Percentiles rank a stretch among this genome's conserved stretches.
These are phyloP conservation scores for Microcebus lehilahytsara DNA, from an alignment of 2,113 vertebrate species.

Conservation along the genomic window DNA sequence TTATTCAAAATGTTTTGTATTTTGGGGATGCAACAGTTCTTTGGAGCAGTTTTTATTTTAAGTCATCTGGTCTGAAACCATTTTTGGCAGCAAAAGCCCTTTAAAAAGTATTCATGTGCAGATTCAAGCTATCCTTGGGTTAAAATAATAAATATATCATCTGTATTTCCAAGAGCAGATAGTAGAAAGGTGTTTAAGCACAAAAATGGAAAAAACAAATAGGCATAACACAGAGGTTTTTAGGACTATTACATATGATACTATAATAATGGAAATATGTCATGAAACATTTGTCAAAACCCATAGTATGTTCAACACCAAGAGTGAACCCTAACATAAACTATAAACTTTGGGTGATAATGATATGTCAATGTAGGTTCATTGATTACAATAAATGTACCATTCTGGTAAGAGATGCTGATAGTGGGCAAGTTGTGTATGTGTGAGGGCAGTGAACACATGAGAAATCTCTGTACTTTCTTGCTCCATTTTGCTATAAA, in stretches of 20 bases:
- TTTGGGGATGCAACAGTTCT: neutral
- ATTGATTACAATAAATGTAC: neutral
- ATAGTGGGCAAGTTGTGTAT: too few relatives aligned
- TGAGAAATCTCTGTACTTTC: neutral
- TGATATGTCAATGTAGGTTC: neutral
- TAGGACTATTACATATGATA: neutral
- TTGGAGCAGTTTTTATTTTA: conserved; percentile 24
- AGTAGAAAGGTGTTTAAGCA: conserved; percentile 7
- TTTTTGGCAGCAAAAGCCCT: conserved; percentile 11
- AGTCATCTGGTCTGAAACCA: conserved; percentile 7
- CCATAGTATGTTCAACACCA: neutral
- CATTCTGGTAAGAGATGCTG: neutral
- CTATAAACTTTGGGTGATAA: neutral
- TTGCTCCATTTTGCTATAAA: neutral
- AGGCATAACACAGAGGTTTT: neutral
- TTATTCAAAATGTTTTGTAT: neutral
- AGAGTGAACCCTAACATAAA: neutral
- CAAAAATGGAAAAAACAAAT: neutral
- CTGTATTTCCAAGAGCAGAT: neutral
- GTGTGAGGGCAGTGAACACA: neutral
- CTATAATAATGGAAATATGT: neutral
- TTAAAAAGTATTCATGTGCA: neutral
- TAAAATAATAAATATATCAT: conserved; percentile 39
- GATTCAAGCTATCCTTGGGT: neutral
- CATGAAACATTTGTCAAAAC: neutral